Conservation (phyloP, 2,888 invertebrate species). For the Lasioglossum oenotherae region DNA sequence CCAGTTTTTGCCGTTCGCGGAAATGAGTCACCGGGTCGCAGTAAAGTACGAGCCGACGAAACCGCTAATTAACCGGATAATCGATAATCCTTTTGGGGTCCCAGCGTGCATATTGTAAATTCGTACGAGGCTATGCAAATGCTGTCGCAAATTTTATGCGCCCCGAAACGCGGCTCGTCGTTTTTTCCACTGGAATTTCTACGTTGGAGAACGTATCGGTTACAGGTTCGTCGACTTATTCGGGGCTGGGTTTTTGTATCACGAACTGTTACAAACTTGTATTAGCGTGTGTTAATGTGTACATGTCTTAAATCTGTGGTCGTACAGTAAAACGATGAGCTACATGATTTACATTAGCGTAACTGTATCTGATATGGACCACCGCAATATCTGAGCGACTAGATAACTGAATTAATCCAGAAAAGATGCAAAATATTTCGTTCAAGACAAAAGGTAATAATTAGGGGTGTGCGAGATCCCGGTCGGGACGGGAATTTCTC, state of each 20-base stretch:
- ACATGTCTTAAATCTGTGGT: background rate
- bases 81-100: background rate
- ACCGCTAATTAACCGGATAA: slow-evolving; percentile 36
- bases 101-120: slow-evolving; percentile 9
- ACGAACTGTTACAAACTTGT: background rate
- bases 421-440: too few relatives aligned
- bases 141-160: background rate
- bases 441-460: too few relatives aligned
- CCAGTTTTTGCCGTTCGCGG: slow-evolving; percentile 33
- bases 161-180: background rate
- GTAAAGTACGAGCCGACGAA: slow-evolving; percentile 13
- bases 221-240: background rate
- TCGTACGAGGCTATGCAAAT: background rate
- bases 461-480: too few relatives aligned
- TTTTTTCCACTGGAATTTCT: background rate
- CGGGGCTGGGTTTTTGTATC: background rate
- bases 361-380: background rate
- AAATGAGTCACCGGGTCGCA: slow-evolving; percentile 10
- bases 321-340: background rate
- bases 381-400: too few relatives aligned
- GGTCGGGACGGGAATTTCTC: too few relatives aligned
- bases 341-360: background rate
- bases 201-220: background rate
- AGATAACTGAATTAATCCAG: too few relatives aligned
- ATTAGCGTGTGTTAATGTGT: background rate